These are phyloP conservation scores for Lepus oiostolus DNA, from an alignment of 2,797 vertebrate species.

Conservation along the genomic window DNA sequence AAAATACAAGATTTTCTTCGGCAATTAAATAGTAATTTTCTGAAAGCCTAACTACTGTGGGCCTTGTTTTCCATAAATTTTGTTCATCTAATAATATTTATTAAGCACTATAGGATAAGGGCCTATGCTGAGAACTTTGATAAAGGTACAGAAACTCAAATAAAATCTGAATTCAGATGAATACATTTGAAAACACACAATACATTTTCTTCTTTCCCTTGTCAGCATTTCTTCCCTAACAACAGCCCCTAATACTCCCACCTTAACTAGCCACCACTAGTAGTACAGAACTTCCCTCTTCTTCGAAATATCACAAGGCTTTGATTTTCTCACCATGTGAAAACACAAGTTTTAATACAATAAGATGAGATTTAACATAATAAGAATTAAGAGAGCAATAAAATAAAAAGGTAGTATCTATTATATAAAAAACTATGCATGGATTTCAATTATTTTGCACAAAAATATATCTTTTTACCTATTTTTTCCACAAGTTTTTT, in stretches of 20 bases:
- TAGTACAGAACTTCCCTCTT: slow-evolving; percentile 38
- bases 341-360: background rate
- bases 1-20: slow-evolving; percentile 61
- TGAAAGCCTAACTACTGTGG: slow-evolving; percentile 36
- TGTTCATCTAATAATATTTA: background rate
- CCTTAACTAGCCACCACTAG: background rate
- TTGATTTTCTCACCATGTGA: slow-evolving; percentile 15
- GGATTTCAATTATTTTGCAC: too few relatives aligned
- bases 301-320: slow-evolving; percentile 33
- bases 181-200: slow-evolving; percentile 64
- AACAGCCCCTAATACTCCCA: background rate
- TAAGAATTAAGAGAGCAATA: slow-evolving; percentile 15
- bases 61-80: slow-evolving; percentile 50
- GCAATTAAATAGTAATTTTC: slow-evolving; percentile 64
- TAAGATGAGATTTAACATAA: slow-evolving; percentile 1
- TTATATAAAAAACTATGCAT: too few relatives aligned
- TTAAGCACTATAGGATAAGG: slow-evolving; percentile 49
- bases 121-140: slow-evolving; percentile 35
- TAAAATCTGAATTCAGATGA: slow-evolving; percentile 71
- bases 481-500: too few relatives aligned
- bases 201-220: slow-evolving; percentile 57
- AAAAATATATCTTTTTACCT: too few relatives aligned
- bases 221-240: slow-evolving; percentile 34
- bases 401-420: background rate
- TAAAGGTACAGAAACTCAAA: slow-evolving; percentile 76